Conservation (phyloP, 2,797 vertebrate genomes). For the Pangasius mekongensis region DNA sequence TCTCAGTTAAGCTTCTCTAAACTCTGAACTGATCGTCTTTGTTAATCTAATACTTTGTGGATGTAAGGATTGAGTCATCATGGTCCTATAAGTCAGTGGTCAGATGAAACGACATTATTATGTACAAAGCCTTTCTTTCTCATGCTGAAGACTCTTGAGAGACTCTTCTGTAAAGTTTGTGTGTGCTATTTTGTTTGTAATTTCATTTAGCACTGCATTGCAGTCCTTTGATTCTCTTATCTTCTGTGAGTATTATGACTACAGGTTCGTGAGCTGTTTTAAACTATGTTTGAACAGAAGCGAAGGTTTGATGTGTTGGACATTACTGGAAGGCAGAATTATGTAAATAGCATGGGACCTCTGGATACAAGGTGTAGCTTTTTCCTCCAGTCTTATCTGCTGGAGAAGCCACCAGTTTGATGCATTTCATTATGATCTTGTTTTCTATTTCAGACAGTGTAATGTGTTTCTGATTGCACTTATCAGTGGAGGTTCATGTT, state of each 20-base stretch:
- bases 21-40: conserved; percentile 40
- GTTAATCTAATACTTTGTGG: conserved; percentile 34
- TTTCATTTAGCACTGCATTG: conserved; percentile 45
- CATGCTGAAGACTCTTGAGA: conserved; percentile 29
- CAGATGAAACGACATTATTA: conserved; percentile 32
- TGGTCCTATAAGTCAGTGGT: conserved; percentile 33
- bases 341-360: conserved; percentile 50
- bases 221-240: conserved; percentile 49
- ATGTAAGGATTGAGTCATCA: conserved; percentile 38
- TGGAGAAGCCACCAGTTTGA: conserved; percentile 44
- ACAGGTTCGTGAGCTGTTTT: conserved; percentile 49
- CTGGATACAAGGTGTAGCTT: conserved; percentile 25
- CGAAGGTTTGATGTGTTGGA: conserved; percentile 30
- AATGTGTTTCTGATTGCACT: conserved; percentile 46
- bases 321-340: conserved; percentile 41
- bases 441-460: conserved; percentile 45
- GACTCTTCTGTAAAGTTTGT: conserved; percentile 46
- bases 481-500: conserved; percentile 45
- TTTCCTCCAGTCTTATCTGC: conserved; percentile 40
- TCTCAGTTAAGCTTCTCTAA: conserved; percentile 30
- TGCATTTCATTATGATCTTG: conserved; percentile 45
- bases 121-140: conserved; percentile 42
- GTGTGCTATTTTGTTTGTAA: conserved; percentile 54
- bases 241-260: conserved; percentile 52
- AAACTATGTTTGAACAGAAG: conserved; percentile 46